phyloP scores from a whole-genome alignment of 2,797 vertebrate genomes.

The Spondyliosoma cantharus region DNA sequence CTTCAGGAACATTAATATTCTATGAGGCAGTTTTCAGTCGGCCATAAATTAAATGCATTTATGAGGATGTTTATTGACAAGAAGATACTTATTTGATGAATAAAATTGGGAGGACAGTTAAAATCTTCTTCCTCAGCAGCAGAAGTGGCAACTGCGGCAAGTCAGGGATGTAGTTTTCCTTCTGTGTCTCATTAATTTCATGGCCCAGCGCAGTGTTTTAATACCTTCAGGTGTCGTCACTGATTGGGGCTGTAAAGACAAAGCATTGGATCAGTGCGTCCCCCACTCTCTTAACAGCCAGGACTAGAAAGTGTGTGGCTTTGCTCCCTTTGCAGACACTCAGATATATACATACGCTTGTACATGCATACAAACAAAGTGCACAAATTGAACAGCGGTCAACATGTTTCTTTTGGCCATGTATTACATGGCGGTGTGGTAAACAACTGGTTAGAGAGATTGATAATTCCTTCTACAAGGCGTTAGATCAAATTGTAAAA shows the following conservation, averaged over 20 bases:
- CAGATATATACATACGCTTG: neutral
- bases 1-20: slow-evolving; percentile 56
- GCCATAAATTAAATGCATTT: slow-evolving; percentile 63
- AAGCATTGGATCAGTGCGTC: slow-evolving; percentile 46
- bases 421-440: neutral
- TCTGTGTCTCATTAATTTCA: slow-evolving; percentile 78
- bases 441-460: neutral
- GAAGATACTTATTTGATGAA: slow-evolving; percentile 62
- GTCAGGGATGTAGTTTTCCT: slow-evolving; percentile 58
- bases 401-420: neutral
- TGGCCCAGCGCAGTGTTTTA: slow-evolving; percentile 64
- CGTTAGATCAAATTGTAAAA: neutral
- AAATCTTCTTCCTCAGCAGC: slow-evolving; percentile 35
- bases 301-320: neutral
- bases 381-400: neutral
- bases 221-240: slow-evolving; percentile 73
- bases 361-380: neutral
- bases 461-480: neutral
- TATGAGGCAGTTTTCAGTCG: slow-evolving; percentile 37
- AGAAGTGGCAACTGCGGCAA: slow-evolving; percentile 48
- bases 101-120: slow-evolving; percentile 56
- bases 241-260: slow-evolving; percentile 75
- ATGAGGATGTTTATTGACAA: slow-evolving; percentile 67
- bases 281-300: slow-evolving; percentile 15
- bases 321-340: slow-evolving; percentile 2